Evolutionary conservation across 2,113 vertebrate species (phyloP), one percentile per base, ranked within the genome.

Genomic region (Apteryx owenii): DNA sequence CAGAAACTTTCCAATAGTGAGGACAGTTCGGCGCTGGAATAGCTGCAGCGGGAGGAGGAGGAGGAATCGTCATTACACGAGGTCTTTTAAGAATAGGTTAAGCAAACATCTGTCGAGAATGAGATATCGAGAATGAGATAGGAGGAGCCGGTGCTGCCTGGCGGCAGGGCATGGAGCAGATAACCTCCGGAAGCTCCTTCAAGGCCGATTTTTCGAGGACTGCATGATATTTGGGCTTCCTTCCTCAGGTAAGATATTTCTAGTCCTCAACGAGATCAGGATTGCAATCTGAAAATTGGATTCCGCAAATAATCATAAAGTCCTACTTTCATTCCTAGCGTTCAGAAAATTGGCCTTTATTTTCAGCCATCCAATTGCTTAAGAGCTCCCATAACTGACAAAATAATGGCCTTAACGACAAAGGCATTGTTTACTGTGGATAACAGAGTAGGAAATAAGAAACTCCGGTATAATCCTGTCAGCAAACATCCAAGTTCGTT

Each of bases 381-480:
- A 81, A 87, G 88, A 90, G 84, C 92, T 80, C 91, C 95, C 95
- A 81, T 89, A 95, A 97, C 94, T 95, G 95, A 91, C 85, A 97
- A 97, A 97, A 94, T 96, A 96, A 96, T 81, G 89, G 97, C 94
- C 92, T 90, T 92, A 92, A 90, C 95, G 91, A 77, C 76, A 92
- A 90, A 95, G 91, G 95, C 89, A 86, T 92, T 86, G 94, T 95
- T 95, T 92, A 95, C 96, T 87, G 79, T 9, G 50, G 96, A 86
- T 84, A 95, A 95, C 86, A 88, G 92, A 80, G 73, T 53, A 80
- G 75, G 93, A 96, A 88, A 79, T 76, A 44, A 84, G 95, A 79
- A 94, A 96, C 93, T 88, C 94, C 80, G 38, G 69, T 88, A 97
- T 88, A 98, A 97, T 96, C 97, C 97, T 94, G 90, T 98, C 96